A percentile compares a stretch with the other conserved stretches of the same genome.
These are phyloP conservation scores for Drosophila ustulata DNA, from an alignment of 2,888 invertebrate species.

Conservation along the genomic window DNA sequence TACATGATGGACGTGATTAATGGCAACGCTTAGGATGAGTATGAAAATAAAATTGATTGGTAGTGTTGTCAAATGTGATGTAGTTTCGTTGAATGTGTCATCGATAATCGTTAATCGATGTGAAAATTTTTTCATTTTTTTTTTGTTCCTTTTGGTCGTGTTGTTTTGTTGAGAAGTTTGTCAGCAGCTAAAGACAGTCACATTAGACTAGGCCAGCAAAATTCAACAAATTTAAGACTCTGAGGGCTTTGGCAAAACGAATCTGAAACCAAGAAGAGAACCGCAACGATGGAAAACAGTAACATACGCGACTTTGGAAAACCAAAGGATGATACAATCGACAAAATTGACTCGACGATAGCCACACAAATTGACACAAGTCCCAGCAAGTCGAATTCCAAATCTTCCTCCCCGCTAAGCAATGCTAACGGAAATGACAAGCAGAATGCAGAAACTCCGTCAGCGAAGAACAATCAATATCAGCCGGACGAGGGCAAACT, in stretches of 20 bases:
- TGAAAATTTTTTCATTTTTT: not conserved
- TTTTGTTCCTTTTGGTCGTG: not conserved
- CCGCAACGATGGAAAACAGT: slow-evolving; percentile 48
- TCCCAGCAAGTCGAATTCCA: not conserved
- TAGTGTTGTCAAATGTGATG: slow-evolving; percentile 1
- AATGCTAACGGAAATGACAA: slow-evolving; percentile 1
- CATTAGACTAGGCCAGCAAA: slow-evolving; percentile 62
- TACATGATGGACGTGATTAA: slow-evolving; percentile 51
- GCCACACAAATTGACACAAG: slow-evolving; percentile 24
- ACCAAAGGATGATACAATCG: slow-evolving; percentile 38
- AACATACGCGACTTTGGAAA: slow-evolving; percentile 38
- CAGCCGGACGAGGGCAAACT: slow-evolving; percentile 1
- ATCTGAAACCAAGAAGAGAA: slow-evolving; percentile 26
- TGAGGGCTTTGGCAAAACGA: slow-evolving; percentile 42
- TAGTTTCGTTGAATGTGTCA: not conserved
- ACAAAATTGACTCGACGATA: slow-evolving; percentile 23
- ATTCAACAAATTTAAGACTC: slow-evolving; percentile 54
- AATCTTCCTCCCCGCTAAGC: not conserved
- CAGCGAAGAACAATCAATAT: not conserved
- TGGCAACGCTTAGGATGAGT: slow-evolving; percentile 27
- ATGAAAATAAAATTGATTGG: not conserved
- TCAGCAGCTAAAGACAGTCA: slow-evolving; percentile 10
- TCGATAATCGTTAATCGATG: slow-evolving; percentile 15
- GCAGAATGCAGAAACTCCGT: not conserved
- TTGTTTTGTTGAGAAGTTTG: slow-evolving; percentile 5